A percentile compares a stretch with the other conserved stretches of the same genome.
phyloP scores from a whole-genome alignment of 2,113 vertebrate species.

The Gymnogyps californianus region DNA sequence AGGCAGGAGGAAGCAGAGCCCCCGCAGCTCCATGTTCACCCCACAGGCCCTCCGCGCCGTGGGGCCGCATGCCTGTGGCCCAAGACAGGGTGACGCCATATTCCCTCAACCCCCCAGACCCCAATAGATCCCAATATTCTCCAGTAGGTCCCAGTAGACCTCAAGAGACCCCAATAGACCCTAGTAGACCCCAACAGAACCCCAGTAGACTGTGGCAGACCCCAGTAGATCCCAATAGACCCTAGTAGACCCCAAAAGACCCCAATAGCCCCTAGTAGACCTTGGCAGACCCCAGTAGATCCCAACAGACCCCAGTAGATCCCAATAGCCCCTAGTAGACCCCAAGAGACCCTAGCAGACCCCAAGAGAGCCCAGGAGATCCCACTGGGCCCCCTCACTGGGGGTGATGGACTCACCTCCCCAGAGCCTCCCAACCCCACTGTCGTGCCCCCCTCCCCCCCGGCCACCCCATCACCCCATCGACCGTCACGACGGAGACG shows the following conservation, averaged over 20 bases:
- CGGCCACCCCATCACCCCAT: no score
- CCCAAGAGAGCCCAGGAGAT: background rate
- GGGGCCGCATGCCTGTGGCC: background rate
- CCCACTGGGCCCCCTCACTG: background rate
- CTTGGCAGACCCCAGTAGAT: no score
- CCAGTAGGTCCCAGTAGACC: accelerated
- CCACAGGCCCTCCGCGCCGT: background rate
- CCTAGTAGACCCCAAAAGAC: no score
- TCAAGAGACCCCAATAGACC: background rate
- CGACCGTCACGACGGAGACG: background rate
- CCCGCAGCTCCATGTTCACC: background rate
- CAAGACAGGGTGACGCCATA: background rate
- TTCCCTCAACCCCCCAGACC: background rate
- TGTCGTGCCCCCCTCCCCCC: background rate
- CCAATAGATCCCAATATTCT: no score
- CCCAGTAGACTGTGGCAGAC: background rate
- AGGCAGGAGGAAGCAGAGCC: background rate
- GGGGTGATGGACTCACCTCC: background rate
- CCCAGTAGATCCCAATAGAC: background rate
- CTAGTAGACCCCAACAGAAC: background rate
- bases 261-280: no score
- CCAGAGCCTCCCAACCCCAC: background rate
- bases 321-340: no score
- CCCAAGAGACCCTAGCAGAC: no score
- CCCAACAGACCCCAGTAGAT: no score